A percentile compares a stretch with the other conserved stretches of the same genome.
These are phyloP conservation scores for Amphiura filiformis DNA, from an alignment of 35 echinoderm and acorn worm genomes.

Conservation along the genomic window DNA sequence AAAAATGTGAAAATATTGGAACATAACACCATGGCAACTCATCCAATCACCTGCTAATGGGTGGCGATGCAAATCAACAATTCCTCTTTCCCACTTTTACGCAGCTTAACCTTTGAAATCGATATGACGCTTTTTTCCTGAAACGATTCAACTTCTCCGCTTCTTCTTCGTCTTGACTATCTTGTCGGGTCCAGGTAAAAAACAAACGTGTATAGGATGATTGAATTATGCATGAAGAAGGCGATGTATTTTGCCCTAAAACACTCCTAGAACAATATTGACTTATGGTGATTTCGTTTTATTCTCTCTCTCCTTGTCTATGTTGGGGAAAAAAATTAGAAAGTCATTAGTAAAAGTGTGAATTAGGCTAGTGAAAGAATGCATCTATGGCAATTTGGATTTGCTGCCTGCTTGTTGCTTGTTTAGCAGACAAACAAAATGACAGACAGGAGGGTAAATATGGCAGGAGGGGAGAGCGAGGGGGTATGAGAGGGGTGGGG, in stretches of 20 bases:
- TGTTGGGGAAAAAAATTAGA: not conserved
- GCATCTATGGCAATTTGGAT: not conserved
- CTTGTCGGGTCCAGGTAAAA: not conserved
- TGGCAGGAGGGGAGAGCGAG: too few relatives aligned
- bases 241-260: conserved; percentile 2
- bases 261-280: conserved; percentile 4
- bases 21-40: not conserved
- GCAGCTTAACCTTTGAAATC: not conserved
- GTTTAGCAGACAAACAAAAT: too few relatives aligned
- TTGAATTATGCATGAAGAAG: not conserved
- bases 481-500: too few relatives aligned
- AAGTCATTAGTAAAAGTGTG: not conserved
- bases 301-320: not conserved
- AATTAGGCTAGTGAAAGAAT: not conserved
- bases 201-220: not conserved
- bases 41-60: not conserved
- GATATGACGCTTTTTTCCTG: not conserved
- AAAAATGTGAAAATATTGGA: not conserved
- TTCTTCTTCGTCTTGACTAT: not conserved
- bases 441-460: too few relatives aligned
- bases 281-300: not conserved
- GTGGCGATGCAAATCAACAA: not conserved
- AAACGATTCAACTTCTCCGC: not conserved
- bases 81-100: not conserved
- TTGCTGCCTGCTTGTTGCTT: not conserved